Base-by-base conservation (phyloP, 2,797 vertebrate genomes). In the Sphaeramia orbicularis region DNA sequence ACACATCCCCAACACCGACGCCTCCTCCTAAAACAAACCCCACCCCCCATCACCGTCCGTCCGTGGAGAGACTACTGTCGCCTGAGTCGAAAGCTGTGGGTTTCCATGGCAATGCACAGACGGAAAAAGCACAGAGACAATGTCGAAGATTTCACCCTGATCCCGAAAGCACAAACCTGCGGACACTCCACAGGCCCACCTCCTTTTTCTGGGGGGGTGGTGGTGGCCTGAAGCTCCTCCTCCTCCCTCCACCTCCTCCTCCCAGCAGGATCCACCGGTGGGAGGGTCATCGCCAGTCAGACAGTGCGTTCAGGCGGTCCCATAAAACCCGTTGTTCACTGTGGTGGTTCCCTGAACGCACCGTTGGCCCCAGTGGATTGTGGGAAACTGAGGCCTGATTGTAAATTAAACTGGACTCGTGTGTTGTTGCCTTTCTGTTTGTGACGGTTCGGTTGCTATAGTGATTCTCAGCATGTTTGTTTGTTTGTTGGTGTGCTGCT, bases 381-480 rank as follows among this genome's bases (percentile, higher is more conserved):
- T 55, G 53, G 52, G 38, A 55, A 55, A 55, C 38, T 42, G 38
- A 42, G 53, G 19, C 13, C 68, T 42, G 72, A 76, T 62, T 78
- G 73, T 84, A 76, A 4, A 86, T 74, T 71, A 55, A 19, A n/a
- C n/a, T 65, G 68, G 67, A 60, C 30, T 10, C 38, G 36, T 47
- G 58, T 76, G 84, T 74, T 61, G 76, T 81, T 84, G 87, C 80
- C 85, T 80, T 81, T 66, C 76, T n/a, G n/a, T 85, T 78, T 80
- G 81, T 91, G 78, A 68, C 78, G 69, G 74, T 70, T 83, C 35
- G 48, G 83, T 86, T 86, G 77, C 84, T 79, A 53, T 72, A 66
- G 83, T 88, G 72, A 80, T 71, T 79, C 55, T 71, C 51, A 75
- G 85, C 86, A 88, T 86, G 83, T 87, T 58, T 85, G 73, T 66